Percentiles rank a stretch among this genome's conserved stretches.
Conservation (phyloP, 1,140 invertebrate genomes). For the Pissodes strobi region DNA sequence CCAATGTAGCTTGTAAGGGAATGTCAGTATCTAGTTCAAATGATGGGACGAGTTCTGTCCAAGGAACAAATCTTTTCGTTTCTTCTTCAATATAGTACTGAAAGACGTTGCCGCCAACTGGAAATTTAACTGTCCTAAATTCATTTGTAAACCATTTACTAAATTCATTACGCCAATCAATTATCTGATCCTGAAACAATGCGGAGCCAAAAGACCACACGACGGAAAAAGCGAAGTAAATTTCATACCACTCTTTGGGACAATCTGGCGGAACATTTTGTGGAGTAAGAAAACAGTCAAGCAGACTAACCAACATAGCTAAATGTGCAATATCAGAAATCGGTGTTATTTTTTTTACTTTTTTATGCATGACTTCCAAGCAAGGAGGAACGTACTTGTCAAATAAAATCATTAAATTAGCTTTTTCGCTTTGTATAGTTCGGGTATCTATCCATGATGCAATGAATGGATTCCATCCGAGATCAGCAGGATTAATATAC, state of each 20-base stretch:
- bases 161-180: slow-evolving; percentile 91
- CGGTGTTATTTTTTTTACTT: slow-evolving; percentile 91
- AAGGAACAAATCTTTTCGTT: slow-evolving; percentile 82
- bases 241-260: slow-evolving; percentile 92
- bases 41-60: slow-evolving; percentile 76
- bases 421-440: slow-evolving; percentile 70
- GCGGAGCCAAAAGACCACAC: slow-evolving; percentile 95
- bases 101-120: slow-evolving; percentile 82
- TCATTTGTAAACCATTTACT: slow-evolving; percentile 91
- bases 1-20: slow-evolving; percentile 76
- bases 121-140: slow-evolving; percentile 91
- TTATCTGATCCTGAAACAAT: slow-evolving; percentile 84
- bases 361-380: slow-evolving; percentile 74
- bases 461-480: slow-evolving; percentile 96
- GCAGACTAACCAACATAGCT: slow-evolving; percentile 85
- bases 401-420: slow-evolving; percentile 84
- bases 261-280: slow-evolving; percentile 82
- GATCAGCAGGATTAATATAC: slow-evolving; percentile 89
- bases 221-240: slow-evolving; percentile 89
- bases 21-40: slow-evolving; percentile 86
- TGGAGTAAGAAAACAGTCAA: slow-evolving; percentile 84
- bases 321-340: slow-evolving; percentile 90
- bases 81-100: slow-evolving; percentile 88
- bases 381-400: slow-evolving; percentile 93
- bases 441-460: slow-evolving; percentile 91